Evolutionary conservation across 2,888 invertebrate genomes (phyloP).

Genomic region (Fragum whitleyi): DNA sequence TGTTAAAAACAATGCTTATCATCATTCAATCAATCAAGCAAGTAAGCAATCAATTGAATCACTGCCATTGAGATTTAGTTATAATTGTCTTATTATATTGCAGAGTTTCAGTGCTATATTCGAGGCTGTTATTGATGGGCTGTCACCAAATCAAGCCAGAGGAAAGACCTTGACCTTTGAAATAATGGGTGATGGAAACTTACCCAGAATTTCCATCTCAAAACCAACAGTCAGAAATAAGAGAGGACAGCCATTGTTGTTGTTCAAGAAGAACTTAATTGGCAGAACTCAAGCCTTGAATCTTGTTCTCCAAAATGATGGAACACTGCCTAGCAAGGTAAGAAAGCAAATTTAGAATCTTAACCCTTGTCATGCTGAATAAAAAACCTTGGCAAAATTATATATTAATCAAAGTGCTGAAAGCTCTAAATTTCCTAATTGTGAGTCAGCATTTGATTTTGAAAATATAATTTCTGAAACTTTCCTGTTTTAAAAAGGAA

Average conservation of each 20-base stretch:
- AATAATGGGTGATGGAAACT: conserved; percentile 84
- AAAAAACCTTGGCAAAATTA: too few relatives aligned
- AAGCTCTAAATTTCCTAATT: too few relatives aligned
- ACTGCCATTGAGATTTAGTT: too few relatives aligned
- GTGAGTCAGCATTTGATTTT: too few relatives aligned
- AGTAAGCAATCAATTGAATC: too few relatives aligned
- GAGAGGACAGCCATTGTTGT: conserved; percentile 84
- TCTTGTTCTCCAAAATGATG: conserved; percentile 83
- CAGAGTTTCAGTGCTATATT: conserved; percentile 83
- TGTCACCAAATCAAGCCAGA: conserved; percentile 79
- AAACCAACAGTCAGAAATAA: conserved; percentile 84
- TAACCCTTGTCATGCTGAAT: too few relatives aligned
- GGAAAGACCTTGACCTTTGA: conserved; percentile 84
- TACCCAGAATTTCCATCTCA: conserved; percentile 83
- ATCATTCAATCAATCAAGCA: too few relatives aligned
- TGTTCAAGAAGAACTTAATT: conserved; percentile 83
- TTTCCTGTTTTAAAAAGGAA: too few relatives aligned
- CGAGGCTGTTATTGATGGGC: conserved; percentile 83
- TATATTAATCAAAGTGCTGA: too few relatives aligned
- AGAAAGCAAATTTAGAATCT: too few relatives aligned
- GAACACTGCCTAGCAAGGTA: conserved; percentile 84
- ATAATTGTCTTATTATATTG: conserved; percentile 14
- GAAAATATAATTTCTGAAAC: too few relatives aligned
- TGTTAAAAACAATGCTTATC: too few relatives aligned
- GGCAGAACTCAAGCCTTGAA: conserved; percentile 80